phyloP scores from a whole-genome alignment of 2,888 invertebrate species.

The Troilus luridus region DNA sequence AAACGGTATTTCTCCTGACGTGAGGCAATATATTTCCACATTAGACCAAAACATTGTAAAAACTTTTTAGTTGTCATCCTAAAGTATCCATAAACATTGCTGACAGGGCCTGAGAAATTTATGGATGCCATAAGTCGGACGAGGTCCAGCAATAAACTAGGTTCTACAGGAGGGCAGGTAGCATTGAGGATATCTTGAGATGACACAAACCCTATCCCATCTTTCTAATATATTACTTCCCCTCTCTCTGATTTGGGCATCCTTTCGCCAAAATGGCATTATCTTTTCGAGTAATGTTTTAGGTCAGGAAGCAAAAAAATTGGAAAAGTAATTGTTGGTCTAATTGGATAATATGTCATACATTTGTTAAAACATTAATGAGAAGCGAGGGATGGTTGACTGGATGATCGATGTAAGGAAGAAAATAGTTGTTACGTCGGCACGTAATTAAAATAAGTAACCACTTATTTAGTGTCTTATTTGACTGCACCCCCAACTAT shows the following conservation, averaged over 20 bases:
- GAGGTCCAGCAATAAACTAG: constrained; percentile 20
- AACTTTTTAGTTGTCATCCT: not conserved
- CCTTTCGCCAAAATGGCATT: not conserved
- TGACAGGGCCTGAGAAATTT: constrained; percentile 26
- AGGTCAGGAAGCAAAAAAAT: not conserved
- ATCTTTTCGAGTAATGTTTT: not conserved
- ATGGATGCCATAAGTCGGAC: not conserved
- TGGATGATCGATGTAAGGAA: too few relatives aligned
- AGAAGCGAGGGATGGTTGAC: too few relatives aligned
- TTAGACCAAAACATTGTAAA: constrained; percentile 11
- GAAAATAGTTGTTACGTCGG: too few relatives aligned
- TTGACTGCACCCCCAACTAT: too few relatives aligned
- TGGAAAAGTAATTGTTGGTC: not conserved
- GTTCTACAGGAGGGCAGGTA: not conserved
- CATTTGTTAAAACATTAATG: not conserved
- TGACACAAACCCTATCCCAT: not conserved
- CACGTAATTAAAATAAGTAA: too few relatives aligned
- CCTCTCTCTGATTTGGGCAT: not conserved
- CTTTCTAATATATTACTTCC: constrained; percentile 6
- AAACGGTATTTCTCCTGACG: not conserved
- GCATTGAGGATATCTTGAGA: not conserved
- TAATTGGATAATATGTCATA: not conserved
- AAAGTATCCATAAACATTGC: constrained; percentile 16
- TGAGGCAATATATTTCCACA: not conserved
- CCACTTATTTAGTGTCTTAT: too few relatives aligned